Evolutionary conservation across 1,140 invertebrate genomes (phyloP), one percentile per base, ranked within the genome.

Genomic region (Gonioctena quinquepunctata): DNA sequence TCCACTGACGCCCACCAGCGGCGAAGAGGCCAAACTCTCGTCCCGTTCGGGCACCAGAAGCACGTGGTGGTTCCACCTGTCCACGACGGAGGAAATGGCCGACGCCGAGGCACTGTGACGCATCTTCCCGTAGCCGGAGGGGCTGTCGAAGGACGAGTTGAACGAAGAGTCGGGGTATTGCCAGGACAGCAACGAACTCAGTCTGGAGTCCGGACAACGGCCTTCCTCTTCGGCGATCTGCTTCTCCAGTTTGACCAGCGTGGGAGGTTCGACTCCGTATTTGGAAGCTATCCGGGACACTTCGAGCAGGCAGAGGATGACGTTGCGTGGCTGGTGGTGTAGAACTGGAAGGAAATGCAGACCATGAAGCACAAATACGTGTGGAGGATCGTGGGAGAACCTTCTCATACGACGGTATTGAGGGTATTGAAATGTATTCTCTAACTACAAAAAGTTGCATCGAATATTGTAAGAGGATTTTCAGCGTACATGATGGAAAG

Each of bases 291-390:
- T 86, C 52, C 95, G 87, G 1, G 94, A 93, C 50, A 97, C 90
- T 82, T 97, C 95, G 84, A 97, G 84, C 18, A 98, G 84, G 82
- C 95, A 97, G 18, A 97, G 85, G 50, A 97, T 90, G 19, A 97
- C 94, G 82, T 93, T 94, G 0, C 93, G 86, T 8, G 91, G 91
- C 75, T 93, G 90, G 63, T 89, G 90, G 71, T 94, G 93, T 19
- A 93, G 83, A 42, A 95, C 93, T 94, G 82, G 28, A 76, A 54
- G 48, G 27, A 71, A 66, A 42, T n/a, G n/a, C n/a, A n/a, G n/a
- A n/a, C n/a, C n/a, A n/a, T n/a, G n/a, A n/a, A n/a, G n/a, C n/a
- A n/a, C n/a, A n/a, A n/a, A n/a, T n/a, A n/a, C n/a, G n/a, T n/a
- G n/a, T n/a, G n/a, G n/a, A n/a, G n/a, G n/a, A n/a, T n/a, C n/a